A percentile compares a stretch with the other conserved stretches of the same genome.
Evolutionary conservation across 1,140 invertebrate genomes (phyloP).

Genomic region (Tetramorium parvispinum): DNA sequence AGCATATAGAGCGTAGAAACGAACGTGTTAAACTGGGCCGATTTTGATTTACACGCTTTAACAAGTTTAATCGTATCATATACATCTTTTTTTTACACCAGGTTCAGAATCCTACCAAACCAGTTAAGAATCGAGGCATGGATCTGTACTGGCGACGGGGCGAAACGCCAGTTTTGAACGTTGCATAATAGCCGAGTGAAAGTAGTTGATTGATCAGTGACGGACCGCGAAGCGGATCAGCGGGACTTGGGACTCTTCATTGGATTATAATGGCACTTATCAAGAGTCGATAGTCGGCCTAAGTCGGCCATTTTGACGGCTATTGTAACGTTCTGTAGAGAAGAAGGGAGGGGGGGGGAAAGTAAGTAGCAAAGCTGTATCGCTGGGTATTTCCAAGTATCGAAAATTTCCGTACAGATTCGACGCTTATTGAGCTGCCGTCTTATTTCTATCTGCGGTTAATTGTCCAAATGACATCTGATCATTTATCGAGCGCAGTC

Average conservation of each 20-base stretch:
- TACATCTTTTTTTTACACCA: not conserved
- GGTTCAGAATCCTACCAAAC: conserved; percentile 1
- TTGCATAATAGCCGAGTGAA: conserved; percentile 41
- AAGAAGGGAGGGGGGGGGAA: not conserved
- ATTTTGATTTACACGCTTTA: not conserved
- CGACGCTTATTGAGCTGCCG: not conserved
- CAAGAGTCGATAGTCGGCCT: conserved; percentile 13
- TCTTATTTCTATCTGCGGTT: not conserved
- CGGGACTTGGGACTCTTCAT: conserved; percentile 1
- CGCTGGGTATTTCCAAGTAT: not conserved
- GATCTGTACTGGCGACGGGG: not conserved
- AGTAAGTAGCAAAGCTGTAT: not conserved
- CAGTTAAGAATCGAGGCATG: conserved; percentile 21
- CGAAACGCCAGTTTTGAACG: conserved; percentile 46
- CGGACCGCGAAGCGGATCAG: conserved; percentile 1
- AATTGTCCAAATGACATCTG: not conserved
- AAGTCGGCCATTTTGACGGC: not conserved
- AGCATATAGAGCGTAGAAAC: too few relatives aligned
- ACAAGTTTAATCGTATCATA: too few relatives aligned
- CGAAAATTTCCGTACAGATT: not conserved
- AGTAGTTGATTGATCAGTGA: conserved; percentile 45
- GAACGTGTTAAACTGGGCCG: not conserved
- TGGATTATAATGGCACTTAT: conserved; percentile 41
- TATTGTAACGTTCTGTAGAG: not conserved
- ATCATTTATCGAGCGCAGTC: not conserved